Evolutionary conservation across 2,113 vertebrate genomes (phyloP).

Genomic region (Eretmochelys imbricata): DNA sequence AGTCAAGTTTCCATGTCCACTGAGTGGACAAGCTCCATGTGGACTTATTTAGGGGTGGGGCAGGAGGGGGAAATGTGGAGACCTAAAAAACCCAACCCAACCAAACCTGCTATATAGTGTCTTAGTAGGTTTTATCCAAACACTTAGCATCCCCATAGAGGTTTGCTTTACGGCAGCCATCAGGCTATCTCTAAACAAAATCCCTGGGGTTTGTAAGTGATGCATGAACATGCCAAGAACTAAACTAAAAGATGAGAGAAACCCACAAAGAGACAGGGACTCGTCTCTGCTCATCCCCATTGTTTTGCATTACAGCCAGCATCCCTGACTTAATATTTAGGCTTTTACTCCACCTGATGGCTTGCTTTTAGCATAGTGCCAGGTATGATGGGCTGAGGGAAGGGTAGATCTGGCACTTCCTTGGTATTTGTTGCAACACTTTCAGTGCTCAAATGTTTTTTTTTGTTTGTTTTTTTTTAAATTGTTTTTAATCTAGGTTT

Average conservation of each 20-base stretch:
- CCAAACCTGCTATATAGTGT: accelerated
- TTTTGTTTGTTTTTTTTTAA: accelerated
- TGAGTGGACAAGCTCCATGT: neutral
- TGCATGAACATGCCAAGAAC: neutral
- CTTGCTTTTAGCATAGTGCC: accelerated
- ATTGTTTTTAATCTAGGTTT: neutral
- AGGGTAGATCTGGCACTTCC: accelerated
- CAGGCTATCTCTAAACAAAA: neutral
- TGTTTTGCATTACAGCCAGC: neutral
- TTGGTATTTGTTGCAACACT: neutral
- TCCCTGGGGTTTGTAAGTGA: neutral
- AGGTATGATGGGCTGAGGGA: accelerated
- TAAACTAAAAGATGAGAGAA: neutral
- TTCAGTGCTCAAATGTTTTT: neutral
- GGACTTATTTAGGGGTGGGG: neutral
- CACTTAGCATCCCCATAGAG: no score
- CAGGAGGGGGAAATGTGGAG: neutral
- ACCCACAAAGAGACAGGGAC: neutral
- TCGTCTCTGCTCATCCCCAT: neutral
- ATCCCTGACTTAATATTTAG: neutral
- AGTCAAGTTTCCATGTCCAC: neutral
- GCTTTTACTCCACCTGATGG: accelerated
- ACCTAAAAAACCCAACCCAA: neutral
- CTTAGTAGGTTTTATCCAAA: neutral
- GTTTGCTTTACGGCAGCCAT: no score